Percentiles rank a stretch among this genome's conserved stretches.
Evolutionary conservation across 2,113 vertebrate species (phyloP).

Genomic region (Vanacampus margaritifer): DNA sequence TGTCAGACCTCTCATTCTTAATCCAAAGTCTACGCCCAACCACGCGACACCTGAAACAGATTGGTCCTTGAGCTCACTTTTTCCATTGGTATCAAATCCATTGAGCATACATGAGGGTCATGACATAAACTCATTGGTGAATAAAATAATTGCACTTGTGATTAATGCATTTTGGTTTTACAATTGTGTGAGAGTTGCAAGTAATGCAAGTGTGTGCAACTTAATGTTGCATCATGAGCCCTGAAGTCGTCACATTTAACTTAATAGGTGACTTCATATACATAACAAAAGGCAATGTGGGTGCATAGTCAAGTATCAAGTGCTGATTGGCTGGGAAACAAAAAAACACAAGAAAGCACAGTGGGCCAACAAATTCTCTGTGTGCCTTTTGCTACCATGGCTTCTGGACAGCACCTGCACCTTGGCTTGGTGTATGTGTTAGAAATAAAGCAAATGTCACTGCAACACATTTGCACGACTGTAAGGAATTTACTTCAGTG

Average conservation of each 20-base stretch:
- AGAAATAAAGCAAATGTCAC: background rate
- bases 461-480: background rate
- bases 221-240: background rate
- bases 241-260: background rate
- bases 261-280: background rate
- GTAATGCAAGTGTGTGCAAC: background rate
- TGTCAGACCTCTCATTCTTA: background rate
- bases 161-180: too few species aligned
- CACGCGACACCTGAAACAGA: background rate
- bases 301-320: background rate
- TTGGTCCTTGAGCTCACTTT: too few species aligned
- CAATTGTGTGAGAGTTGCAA: background rate
- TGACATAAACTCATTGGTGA: too few species aligned
- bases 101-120: too few species aligned
- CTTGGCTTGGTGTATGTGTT: background rate
- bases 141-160: too few species aligned
- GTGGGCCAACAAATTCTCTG: background rate
- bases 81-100: too few species aligned
- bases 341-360: background rate
- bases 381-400: background rate
- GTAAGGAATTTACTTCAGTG: background rate
- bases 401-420: background rate
- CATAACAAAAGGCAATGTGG: background rate
- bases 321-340: too few species aligned
- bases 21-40: background rate